Evolutionary conservation across 2,888 invertebrate species (phyloP), one percentile per base, ranked within the genome.

Genomic region (Cantharis flavilabris): DNA sequence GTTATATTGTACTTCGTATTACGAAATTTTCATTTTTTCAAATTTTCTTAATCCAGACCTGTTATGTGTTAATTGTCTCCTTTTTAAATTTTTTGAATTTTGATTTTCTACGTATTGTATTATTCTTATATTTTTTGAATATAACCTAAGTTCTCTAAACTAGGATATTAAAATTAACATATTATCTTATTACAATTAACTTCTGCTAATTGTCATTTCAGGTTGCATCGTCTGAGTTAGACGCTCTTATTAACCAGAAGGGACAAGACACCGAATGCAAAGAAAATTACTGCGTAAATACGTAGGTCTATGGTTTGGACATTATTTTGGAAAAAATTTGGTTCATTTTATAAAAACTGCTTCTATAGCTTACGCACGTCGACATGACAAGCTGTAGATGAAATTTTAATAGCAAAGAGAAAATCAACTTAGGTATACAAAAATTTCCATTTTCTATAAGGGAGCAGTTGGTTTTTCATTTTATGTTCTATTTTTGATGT

Each of bases 151-250:
- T 5, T 49, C n/a, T n/a, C 49, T 49, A 49, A 49, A 49, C n/a
- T 71, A 65, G 30, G 65, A 30, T 67, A 71, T 26, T 23, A 62
- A 23, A 3, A 33, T n/a, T 16, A 18, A 9, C 18, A 3, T 33
- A 62, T 30, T 69, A 30, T 63, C 30, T 69, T 72, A 64, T 71
- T 62, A 10, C 7, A 69, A 65, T 69, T 75, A 71, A 76, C 72
- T 63, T 63, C 33, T 26, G 16, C 67, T 72, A 30, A 71, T 70
- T 76, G 69, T 81, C 69, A 49, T 89, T 79, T 79, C 85, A 88
- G 87, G 87, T 92, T 4, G 89, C 91, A 33, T 91, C 91, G 72
- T 90, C 90, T 30, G 92, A 93, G 83, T 87, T 91, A 75, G 92
- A 92, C 84, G 89, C 90, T 64, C 88, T 92, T 74, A 91, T 92